Conservation (phyloP, 2,113 vertebrate genomes). For the Andinoacara biseriatus region DNA sequence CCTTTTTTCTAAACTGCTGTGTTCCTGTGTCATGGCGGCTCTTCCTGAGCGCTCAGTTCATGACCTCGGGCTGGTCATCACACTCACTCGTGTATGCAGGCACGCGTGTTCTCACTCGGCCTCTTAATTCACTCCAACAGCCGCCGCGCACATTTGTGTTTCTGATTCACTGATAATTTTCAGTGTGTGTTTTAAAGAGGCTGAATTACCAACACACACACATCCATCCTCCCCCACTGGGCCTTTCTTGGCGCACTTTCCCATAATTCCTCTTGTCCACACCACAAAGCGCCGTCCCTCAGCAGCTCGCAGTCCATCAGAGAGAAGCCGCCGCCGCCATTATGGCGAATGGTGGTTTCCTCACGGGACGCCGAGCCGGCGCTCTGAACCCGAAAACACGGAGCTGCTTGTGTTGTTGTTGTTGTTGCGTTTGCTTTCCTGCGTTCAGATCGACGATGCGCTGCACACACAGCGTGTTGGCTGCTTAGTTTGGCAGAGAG, state of each 20-base stretch:
- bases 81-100: not conserved
- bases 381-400: conserved; percentile 48
- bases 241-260: conserved; percentile 61
- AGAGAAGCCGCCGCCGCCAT: conserved; percentile 54
- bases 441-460: conserved; percentile 46
- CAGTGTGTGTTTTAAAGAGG: conserved; percentile 25
- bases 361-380: conserved; percentile 48
- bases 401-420: conserved; percentile 46
- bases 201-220: conserved; percentile 9
- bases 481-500: conserved; percentile 74
- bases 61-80: not conserved
- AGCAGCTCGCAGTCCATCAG: conserved; percentile 57
- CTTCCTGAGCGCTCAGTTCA: not conserved
- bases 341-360: conserved; percentile 42
- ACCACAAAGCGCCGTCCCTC: conserved; percentile 66
- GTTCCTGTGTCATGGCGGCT: no score
- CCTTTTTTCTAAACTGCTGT: not conserved
- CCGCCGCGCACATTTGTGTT: conserved; percentile 17
- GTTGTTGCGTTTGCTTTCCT: conserved; percentile 49
- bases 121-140: conserved; percentile 3
- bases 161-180: conserved; percentile 31
- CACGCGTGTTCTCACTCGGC: not conserved
- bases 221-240: not conserved
- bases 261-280: conserved; percentile 71
- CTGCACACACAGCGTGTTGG: conserved; percentile 72